phyloP scores from a whole-genome alignment of 2,113 vertebrate species.

The Melanerpes formicivorus region DNA sequence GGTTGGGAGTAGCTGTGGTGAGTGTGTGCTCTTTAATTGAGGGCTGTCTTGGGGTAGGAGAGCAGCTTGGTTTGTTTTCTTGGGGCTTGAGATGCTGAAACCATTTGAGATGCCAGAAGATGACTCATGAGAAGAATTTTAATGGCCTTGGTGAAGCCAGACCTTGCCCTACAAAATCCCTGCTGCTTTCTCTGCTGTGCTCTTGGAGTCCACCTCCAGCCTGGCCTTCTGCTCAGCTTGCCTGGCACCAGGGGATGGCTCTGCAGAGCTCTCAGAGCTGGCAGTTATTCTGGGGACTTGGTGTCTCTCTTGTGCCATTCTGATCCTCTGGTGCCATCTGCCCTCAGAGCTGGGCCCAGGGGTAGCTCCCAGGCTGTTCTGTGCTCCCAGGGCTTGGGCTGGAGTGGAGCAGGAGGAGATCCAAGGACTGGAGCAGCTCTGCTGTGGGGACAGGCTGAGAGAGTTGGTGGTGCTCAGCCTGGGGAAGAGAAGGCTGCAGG shows the following conservation, averaged over 20 bases:
- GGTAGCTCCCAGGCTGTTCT: not conserved
- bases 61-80: not conserved
- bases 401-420: not conserved
- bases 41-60: not conserved
- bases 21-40: not conserved
- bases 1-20: not conserved
- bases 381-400: not conserved
- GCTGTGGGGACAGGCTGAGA: no score
- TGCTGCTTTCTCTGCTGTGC: not conserved
- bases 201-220: not conserved
- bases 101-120: not conserved
- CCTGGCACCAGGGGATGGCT: fast-evolving
- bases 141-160: not conserved
- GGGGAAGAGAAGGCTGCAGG: no score
- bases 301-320: not conserved
- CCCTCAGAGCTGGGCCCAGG: not conserved
- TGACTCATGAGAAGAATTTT: not conserved
- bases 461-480: no score
- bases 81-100: not conserved
- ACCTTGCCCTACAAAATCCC: not conserved
- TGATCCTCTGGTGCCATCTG: not conserved
- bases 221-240: not conserved
- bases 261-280: not conserved
- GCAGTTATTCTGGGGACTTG: not conserved
- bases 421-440: no score